Conservation (phyloP, 1,140 invertebrate species). For the Prorops nasuta region DNA sequence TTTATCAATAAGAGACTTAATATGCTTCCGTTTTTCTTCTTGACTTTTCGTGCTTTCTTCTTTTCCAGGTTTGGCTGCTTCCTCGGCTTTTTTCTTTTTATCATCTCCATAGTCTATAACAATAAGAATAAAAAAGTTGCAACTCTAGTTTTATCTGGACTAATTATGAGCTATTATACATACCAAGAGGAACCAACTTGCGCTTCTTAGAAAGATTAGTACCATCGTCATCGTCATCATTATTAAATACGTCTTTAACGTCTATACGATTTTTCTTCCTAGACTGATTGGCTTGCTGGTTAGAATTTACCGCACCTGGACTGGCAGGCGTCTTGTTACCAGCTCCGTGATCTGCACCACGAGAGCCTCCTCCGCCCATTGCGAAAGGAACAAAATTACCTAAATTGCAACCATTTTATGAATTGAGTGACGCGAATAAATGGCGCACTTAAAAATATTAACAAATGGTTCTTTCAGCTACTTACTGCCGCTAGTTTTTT, state of each 20-base stretch:
- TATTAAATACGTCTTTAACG: slow-evolving; percentile 88
- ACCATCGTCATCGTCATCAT: slow-evolving; percentile 82
- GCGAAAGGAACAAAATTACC: slow-evolving; percentile 55
- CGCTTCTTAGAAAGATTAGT: slow-evolving; percentile 69
- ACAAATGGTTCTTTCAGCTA: not conserved
- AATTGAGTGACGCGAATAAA: not conserved
- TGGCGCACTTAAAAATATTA: not conserved
- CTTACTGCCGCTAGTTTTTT: slow-evolving; percentile 50
- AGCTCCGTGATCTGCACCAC: slow-evolving; percentile 39
- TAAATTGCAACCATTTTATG: slow-evolving; percentile 17
- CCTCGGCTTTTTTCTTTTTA: slow-evolving; percentile 55
- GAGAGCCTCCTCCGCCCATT: slow-evolving; percentile 45
- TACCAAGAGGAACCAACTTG: slow-evolving; percentile 81
- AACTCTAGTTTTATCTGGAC: not conserved
- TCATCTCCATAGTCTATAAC: slow-evolving; percentile 68
- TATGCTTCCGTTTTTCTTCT: slow-evolving; percentile 94
- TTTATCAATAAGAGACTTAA: slow-evolving; percentile 96
- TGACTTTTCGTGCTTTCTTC: slow-evolving; percentile 71
- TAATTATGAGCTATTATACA: not conserved
- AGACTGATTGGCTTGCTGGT: slow-evolving; percentile 36
- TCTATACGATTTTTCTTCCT: slow-evolving; percentile 76
- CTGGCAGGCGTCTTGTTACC: slow-evolving; percentile 53
- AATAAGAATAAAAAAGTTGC: not conserved
- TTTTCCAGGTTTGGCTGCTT: slow-evolving; percentile 66
- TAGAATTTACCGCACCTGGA: slow-evolving; percentile 37